Evolutionary conservation across 2,888 invertebrate species (phyloP), one percentile per base, ranked within the genome.

Genomic region (Zygaena filipendulae): DNA sequence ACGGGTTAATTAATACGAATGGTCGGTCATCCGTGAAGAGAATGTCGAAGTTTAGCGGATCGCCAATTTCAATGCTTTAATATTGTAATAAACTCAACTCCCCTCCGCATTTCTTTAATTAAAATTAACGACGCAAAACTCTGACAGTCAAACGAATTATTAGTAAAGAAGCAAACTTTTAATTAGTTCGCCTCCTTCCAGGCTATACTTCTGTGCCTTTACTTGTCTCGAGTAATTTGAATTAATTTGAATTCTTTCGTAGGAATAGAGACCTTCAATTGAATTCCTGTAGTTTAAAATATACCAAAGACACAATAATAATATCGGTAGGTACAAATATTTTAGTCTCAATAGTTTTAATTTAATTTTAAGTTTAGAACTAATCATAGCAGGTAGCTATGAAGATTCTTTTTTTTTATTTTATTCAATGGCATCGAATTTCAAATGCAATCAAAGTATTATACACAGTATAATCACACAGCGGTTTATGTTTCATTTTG

Each of bases 131-230:
- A 75, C 70, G 71, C 61, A 61, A 77, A 79, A 79, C 68, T 79
- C 72, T 71, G 72, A 75, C 75, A 77, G 69, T 75, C 71, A 74
- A 74, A 75, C 77, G 75, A 77, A 79, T 79, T 79, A 77, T 79
- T 77, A 71, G 71, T 72, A 77, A 68, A 68, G 74, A 67, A 68
- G 68, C 59, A 52, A 77, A 77, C 72, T 77, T 79, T 75, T 77
- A 77, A 79, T 77, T 75, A 75, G 74, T 77, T 75, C 57, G 60
- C 62, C 60, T 69, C 54, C 63, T 66, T 63, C 64, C 53, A 58
- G n/a, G 57, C 66, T 55, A 69, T 71, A 74, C 75, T 74, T 74
- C 67, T 67, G 69, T 71, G 68, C 71, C 67, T 69, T 71, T 54
- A 53, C 52, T 54, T 67, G 61, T 62, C 57, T 58, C 41, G 56